Conservation (phyloP, 2,113 vertebrate species). For the Calypte anna region DNA sequence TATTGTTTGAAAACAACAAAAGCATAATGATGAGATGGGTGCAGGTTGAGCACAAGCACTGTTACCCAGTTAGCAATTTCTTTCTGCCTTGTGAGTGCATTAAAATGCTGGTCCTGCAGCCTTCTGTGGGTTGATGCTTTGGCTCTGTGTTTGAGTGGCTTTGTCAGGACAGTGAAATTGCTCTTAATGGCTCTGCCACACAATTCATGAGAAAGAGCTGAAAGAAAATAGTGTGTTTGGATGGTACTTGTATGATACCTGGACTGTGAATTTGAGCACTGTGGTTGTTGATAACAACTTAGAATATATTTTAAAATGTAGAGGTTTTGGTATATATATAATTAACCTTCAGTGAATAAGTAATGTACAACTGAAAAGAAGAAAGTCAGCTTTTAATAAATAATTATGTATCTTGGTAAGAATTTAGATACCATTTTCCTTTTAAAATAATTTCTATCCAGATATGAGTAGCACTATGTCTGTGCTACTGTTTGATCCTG, state of each 20-base stretch:
- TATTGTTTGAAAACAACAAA: neutral
- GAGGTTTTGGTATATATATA: too few species aligned
- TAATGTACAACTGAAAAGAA: neutral
- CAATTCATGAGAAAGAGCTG: neutral
- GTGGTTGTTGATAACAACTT: neutral
- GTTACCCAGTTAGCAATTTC: neutral
- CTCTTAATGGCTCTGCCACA: neutral
- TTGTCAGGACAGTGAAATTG: neutral
- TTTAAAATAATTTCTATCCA: neutral
- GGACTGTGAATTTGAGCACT: rapidly evolving
- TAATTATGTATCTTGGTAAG: neutral
- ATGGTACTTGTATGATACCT: neutral
- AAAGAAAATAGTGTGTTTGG: neutral
- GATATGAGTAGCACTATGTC: too few species aligned
- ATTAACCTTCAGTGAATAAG: neutral
- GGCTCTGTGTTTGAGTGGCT: rapidly evolving
- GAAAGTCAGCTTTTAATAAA: neutral
- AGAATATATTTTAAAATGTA: too few species aligned
- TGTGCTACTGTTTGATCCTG: neutral
- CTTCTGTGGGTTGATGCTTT: rapidly evolving
- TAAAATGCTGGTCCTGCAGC: neutral
- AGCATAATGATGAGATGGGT: neutral
- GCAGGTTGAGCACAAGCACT: neutral
- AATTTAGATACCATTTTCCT: neutral
- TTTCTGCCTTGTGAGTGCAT: neutral